Evolutionary conservation across 2,888 invertebrate species (phyloP).

Genomic region (Neocrepidodera transversa): DNA sequence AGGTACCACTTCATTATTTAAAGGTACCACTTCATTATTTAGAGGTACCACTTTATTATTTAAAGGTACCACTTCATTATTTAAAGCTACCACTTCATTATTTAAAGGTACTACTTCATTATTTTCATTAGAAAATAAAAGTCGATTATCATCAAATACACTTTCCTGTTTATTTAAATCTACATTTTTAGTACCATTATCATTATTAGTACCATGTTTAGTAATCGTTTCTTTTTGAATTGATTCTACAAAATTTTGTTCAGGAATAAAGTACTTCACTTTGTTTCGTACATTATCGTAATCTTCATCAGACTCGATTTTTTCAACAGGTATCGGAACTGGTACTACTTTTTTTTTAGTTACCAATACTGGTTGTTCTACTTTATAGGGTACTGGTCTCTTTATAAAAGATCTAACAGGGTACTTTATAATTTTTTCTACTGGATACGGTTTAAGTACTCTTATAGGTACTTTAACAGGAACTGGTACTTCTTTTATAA

Average conservation of each 20-base stretch:
- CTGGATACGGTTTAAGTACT: constrained; percentile 69
- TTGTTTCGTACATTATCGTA: constrained; percentile 55
- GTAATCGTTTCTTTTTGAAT: not conserved
- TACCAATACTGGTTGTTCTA: constrained; percentile 75
- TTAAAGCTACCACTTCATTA: too few species aligned
- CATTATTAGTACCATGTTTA: not conserved
- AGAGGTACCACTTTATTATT: too few species aligned
- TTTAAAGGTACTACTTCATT: too few species aligned
- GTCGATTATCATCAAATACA: too few species aligned
- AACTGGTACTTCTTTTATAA: constrained; percentile 73
- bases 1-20: too few species aligned
- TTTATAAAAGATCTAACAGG: constrained; percentile 72
- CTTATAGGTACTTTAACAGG: constrained; percentile 71
- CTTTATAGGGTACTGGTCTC: constrained; percentile 71
- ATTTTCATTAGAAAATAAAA: too few species aligned
- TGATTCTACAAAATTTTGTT: not conserved
- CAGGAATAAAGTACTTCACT: constrained; percentile 38
- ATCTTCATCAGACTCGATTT: too few species aligned
- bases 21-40: too few species aligned
- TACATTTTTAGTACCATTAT: too few species aligned
- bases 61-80: too few species aligned
- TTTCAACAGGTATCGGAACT: constrained; percentile 73
- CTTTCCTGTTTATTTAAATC: too few species aligned
- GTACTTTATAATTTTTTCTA: constrained; percentile 70
- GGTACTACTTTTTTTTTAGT: constrained; percentile 69